Evolutionary conservation across 2,888 invertebrate species (phyloP).

Genomic region (Corbicula japonica): DNA sequence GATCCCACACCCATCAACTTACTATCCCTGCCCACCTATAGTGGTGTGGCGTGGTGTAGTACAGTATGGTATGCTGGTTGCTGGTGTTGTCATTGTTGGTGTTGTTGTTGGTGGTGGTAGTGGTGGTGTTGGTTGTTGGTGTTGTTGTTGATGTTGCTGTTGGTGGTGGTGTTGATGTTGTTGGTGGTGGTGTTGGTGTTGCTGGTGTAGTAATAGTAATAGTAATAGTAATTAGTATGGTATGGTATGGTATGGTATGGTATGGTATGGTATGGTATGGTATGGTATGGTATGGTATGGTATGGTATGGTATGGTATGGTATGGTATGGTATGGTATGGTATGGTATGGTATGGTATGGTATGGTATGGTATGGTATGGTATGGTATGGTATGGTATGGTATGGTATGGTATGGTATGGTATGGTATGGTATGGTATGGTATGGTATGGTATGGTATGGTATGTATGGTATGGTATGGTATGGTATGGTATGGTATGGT

Average conservation of each 20-base stretch:
- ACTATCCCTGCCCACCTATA: too few relatives aligned
- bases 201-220: too few relatives aligned
- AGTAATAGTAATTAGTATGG: too few relatives aligned
- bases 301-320: background rate
- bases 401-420: background rate
- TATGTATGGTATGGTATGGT: conserved; percentile 1
- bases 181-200: too few relatives aligned
- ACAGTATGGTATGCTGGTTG: too few relatives aligned
- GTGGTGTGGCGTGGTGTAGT: too few relatives aligned
- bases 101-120: too few relatives aligned
- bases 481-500: conserved; percentile 14
- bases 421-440: background rate
- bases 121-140: too few relatives aligned
- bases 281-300: background rate
- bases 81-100: too few relatives aligned
- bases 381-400: background rate
- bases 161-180: too few relatives aligned
- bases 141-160: too few relatives aligned
- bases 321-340: background rate
- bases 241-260: background rate
- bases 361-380: background rate
- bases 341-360: background rate
- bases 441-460: conserved; percentile 1
- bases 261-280: background rate
- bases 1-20: too few relatives aligned